Evolutionary conservation across 2,797 vertebrate species (phyloP), one percentile per base, ranked within the genome.

Genomic region (Margarornis squamiger): DNA sequence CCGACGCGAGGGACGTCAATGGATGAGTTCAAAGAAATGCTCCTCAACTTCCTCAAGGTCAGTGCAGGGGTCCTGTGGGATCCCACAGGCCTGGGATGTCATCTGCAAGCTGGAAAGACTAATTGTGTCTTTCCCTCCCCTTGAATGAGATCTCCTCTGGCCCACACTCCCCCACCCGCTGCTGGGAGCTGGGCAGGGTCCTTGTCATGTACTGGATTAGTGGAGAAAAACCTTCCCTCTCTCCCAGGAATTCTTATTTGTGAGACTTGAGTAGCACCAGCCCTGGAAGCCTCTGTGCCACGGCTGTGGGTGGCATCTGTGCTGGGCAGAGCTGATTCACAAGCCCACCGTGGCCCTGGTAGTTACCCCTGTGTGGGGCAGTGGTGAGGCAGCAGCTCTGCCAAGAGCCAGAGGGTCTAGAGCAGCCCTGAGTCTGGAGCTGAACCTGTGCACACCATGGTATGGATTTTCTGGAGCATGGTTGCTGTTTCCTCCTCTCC

Each of bases 1-100:
- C 99, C 99, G 4, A 99, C 98, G 0, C 98, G 99, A 12, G 99
- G 99, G 59, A 99, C 99, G 0, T 99, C 99, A 0, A 99, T 99
- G 98, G 98, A 99, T 3, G 99, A 99, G 96, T 99, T 99, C 96
- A 98, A 98, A 94, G 99, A 99, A 85, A 99, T 99, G 99, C 98
- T 99, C 48, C 98, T 99, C 86, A 96, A 97, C 94, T 99, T 99
- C 96, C 98, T 99, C 38, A 99, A 99, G 98, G 99, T 99, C 85
- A 95, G 98, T 23, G 6, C 3, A 0, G 46, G 38, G 12, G 10
- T 43, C 27, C 38, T 6, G 39, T 0, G 32, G 52, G 68, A 59
- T 18, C 43, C 36, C 4, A 22, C 1, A 8, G 26, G 30, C 4
- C 21, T 3, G 29, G 34, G 45, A 2, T 38, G 65, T 34, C 45